phyloP scores from a whole-genome alignment of 2,888 invertebrate genomes.

The Teinopalpus imperialis region DNA sequence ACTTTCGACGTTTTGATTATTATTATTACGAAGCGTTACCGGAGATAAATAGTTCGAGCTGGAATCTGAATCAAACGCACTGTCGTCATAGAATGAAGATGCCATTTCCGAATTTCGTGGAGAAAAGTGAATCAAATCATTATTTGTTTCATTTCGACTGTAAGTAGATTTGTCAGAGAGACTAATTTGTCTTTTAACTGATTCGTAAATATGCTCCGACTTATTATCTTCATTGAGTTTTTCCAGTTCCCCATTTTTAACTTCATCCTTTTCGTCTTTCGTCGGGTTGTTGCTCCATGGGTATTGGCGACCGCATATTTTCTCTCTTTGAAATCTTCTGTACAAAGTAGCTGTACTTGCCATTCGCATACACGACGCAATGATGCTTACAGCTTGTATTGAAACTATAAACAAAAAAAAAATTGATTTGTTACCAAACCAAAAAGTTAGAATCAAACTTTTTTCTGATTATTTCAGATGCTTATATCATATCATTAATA shows the following conservation, averaged over 20 bases:
- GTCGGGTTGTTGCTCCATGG: constrained; percentile 84
- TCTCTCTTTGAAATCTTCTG: constrained; percentile 90
- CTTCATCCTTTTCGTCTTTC: constrained; percentile 39
- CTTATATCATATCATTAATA: too few relatives aligned
- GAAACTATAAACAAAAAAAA: constrained; percentile 75
- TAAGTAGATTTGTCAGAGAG: constrained; percentile 35
- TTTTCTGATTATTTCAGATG: too few relatives aligned
- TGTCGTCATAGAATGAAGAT: constrained; percentile 49
- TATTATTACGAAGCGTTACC: constrained; percentile 29
- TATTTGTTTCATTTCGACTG: constrained; percentile 39
- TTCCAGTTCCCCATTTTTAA: constrained; percentile 48
- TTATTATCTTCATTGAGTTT: constrained; percentile 33
- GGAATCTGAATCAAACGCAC: constrained; percentile 41
- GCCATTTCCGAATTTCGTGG: constrained; percentile 46
- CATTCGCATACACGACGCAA: constrained; percentile 85
- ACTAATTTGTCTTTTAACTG: constrained; percentile 47
- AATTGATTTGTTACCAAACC: too few relatives aligned
- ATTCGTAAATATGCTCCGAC: constrained; percentile 53
- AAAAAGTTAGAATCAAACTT: neutral
- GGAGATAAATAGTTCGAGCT: constrained; percentile 61
- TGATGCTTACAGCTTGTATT: constrained; percentile 85
- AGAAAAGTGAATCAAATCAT: constrained; percentile 68
- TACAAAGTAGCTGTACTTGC: constrained; percentile 87
- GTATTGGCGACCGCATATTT: constrained; percentile 86
- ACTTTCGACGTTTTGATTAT: constrained; percentile 44